Evolutionary conservation across 1,140 invertebrate genomes (phyloP), one percentile per base, ranked within the genome.

Genomic region (Capitella teleta): DNA sequence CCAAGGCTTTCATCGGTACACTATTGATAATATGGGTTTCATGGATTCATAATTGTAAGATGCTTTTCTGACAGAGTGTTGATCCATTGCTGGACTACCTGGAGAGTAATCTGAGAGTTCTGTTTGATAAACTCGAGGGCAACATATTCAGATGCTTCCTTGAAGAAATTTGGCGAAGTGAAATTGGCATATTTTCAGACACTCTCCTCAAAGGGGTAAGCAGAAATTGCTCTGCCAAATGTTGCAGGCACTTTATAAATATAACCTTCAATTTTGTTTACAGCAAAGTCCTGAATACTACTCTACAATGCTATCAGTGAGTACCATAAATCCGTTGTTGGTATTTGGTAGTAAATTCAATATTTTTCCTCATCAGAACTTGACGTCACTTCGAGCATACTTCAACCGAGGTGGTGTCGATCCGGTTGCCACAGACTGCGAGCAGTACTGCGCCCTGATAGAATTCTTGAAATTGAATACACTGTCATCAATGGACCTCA

Each of bases 61-160:
- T 45, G 30, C 55, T 30, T 56, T 41, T 45, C 30, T 57, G 62
- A 6, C 57, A 71, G 73, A 85, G 86, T 0, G 86, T 91, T 48
- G 79, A 85, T 34, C 84, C 87, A 1, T 74, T 93, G 0, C 70
- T 89, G 50, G 86, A 90, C 61, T 88, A 87, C 57, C 74, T 93
- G 43, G 82, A 88, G 57, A 78, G 79, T 25, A 86, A 91, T 68
- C 67, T 91, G 42, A 55, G 53, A 18, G 77, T 78, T 0, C 72
- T 91, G 2, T 86, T 88, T 58, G 77, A 81, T 1, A 79, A 81
- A 52, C 68, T 91, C 47, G 71, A 61, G 47, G 54, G 62, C 8
- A 65, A 72, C 5, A 80, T 89, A 56, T 91, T 87, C 83, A 82
- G 83, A 36, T 81, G 82, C 1, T 81, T 87, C 1, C 74, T 89